Evolutionary conservation across 2,113 vertebrate species (phyloP).

Genomic region (Desmodus rotundus): DNA sequence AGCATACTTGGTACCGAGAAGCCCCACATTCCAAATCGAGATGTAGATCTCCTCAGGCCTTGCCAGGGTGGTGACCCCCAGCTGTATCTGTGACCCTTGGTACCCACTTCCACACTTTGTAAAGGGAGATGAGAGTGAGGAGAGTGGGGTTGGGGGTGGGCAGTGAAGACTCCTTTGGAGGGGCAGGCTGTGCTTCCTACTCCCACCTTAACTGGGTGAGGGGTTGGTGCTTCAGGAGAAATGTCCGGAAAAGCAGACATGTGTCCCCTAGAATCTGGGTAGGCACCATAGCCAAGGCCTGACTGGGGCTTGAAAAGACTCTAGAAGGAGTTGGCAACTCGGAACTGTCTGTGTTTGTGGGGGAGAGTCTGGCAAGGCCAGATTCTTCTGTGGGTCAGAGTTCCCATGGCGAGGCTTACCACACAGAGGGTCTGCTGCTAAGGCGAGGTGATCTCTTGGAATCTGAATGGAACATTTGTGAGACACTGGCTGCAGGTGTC

Average conservation of each 20-base stretch:
- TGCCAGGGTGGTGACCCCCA: neutral
- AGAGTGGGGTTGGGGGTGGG: neutral
- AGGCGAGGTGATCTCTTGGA: neutral
- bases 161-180: neutral
- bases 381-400: neutral
- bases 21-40: neutral
- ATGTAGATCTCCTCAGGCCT: neutral
- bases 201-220: neutral
- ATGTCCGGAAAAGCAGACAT: neutral
- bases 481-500: neutral
- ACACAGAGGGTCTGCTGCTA: neutral
- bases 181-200: neutral
- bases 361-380: neutral
- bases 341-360: neutral
- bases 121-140: neutral
- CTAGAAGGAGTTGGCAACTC: neutral
- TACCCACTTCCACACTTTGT: neutral
- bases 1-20: neutral
- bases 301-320: neutral
- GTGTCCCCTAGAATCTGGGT: neutral
- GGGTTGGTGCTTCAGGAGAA: neutral
- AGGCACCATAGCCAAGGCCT: neutral
- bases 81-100: neutral
- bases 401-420: rapidly evolving
- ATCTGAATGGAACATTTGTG: neutral